Evolutionary conservation across 2,113 vertebrate species (phyloP), one percentile per base, ranked within the genome.

Genomic region (Octodon degus): DNA sequence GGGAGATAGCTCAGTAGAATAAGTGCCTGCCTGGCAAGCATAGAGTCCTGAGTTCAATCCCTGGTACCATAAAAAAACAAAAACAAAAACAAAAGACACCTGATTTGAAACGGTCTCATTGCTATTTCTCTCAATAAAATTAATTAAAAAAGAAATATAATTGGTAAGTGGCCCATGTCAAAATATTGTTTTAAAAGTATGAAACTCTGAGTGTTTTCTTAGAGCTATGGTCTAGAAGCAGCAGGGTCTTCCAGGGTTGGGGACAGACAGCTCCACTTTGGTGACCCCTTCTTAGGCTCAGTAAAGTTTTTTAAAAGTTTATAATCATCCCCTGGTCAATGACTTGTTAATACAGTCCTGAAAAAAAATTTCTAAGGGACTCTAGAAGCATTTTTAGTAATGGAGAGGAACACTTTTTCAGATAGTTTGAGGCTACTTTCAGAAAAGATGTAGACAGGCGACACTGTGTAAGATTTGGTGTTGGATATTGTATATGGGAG

Each of bases 111-210:
- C 43, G 5, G 43, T 43, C 43, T 43, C 43, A 43, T 43, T 43
- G 43, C 43, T 43, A 43, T 43, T 43, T 43, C 43, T 43, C 43
- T 43, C 43, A 43, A 43, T 43, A 43, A 43, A 43, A 43, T 5
- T 43, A 43, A 43, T 43, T 43, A 43, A 43, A 43, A 43, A 43
- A 43, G 43, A 43, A 43, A 43, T 43, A 43, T 43, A 43, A 43
- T 94, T 97, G 93, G 89, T 95, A 89, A 81, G 37, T 50, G 97
- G 74, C 94, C 72, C 63, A 53, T 95, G 85, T 58, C 92, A 95
- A 63, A 84, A 22, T 24, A 19, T 90, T 27, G 50, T 50, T 50
- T 87, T 96, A 67, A 20, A 95, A 84, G 27, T 90, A 89, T 93
- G 93, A 55, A 76, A 93, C 74, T 91, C 63, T 58, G 62, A 86